Percentiles rank a stretch among this genome's conserved stretches.
phyloP scores from a whole-genome alignment of 2,888 invertebrate genomes.

The Panopea generosa region DNA sequence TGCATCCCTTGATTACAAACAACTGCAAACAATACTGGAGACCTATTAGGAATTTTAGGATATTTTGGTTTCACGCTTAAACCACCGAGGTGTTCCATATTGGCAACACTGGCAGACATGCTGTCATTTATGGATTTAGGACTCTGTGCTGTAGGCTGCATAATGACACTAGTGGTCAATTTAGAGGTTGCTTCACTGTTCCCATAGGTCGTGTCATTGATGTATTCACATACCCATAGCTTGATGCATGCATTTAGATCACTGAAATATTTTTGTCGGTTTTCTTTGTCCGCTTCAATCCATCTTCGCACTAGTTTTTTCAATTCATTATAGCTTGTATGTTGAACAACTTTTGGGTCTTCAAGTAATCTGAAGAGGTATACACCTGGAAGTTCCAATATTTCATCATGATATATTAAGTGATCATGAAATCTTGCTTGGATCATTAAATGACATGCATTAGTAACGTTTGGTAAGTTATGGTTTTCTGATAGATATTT shows the following conservation, averaged over 20 bases:
- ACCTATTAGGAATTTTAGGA: slow-evolving; percentile 31
- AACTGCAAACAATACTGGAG: slow-evolving; percentile 76
- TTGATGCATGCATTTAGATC: slow-evolving; percentile 74
- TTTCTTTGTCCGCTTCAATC: slow-evolving; percentile 75
- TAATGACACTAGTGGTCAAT: slow-evolving; percentile 57
- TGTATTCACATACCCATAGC: slow-evolving; percentile 72
- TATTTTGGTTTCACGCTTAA: slow-evolving; percentile 15
- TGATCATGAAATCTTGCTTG: slow-evolving; percentile 83
- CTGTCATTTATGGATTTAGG: slow-evolving; percentile 12
- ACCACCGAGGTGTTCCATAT: slow-evolving; percentile 39
- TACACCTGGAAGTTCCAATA: slow-evolving; percentile 78
- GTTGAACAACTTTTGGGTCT: slow-evolving; percentile 77
- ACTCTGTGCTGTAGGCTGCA: slow-evolving; percentile 52
- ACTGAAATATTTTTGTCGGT: slow-evolving; percentile 66
- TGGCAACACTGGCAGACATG: slow-evolving; percentile 54
- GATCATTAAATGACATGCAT: slow-evolving; percentile 77
- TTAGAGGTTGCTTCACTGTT: slow-evolving; percentile 46
- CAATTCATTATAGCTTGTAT: slow-evolving; percentile 77
- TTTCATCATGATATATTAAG: slow-evolving; percentile 80
- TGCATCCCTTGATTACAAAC: slow-evolving; percentile 81
- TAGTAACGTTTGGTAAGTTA: slow-evolving; percentile 78
- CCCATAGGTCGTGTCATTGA: slow-evolving; percentile 49
- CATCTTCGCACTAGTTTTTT: slow-evolving; percentile 77
- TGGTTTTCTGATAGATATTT: slow-evolving; percentile 80
- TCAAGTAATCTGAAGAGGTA: slow-evolving; percentile 77